Evolutionary conservation across 1,140 invertebrate species (phyloP).

Genomic region (Drosophila insularis): DNA sequence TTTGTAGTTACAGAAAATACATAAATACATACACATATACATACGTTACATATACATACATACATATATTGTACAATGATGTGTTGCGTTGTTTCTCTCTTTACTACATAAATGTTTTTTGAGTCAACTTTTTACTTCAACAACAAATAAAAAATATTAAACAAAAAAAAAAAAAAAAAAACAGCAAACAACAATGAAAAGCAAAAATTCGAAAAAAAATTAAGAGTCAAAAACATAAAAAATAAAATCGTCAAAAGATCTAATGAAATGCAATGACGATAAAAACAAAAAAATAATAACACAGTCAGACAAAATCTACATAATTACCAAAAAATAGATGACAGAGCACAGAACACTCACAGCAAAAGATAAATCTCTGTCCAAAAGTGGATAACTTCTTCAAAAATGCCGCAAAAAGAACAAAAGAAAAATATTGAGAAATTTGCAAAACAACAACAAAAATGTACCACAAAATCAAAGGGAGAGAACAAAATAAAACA

Average conservation of each 20-base stretch:
- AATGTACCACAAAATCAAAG: constrained; percentile 32
- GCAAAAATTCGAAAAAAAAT: constrained; percentile 34
- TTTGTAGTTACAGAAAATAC: neutral
- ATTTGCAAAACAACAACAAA: constrained; percentile 33
- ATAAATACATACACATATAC: neutral
- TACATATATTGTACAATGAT: constrained; percentile 27
- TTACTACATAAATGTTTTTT: constrained; percentile 78
- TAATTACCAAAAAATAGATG: constrained; percentile 9
- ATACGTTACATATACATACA: constrained; percentile 11
- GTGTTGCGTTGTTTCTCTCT: constrained; percentile 57
- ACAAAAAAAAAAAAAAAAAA: constrained; percentile 28
- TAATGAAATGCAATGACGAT: constrained; percentile 1
- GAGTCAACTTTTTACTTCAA: constrained; percentile 76
- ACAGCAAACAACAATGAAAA: constrained; percentile 32
- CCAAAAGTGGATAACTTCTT: neutral
- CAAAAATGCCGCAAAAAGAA: constrained; percentile 35
- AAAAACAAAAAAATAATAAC: neutral
- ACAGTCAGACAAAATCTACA: neutral
- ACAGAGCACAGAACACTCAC: constrained; percentile 18
- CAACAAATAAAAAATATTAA: constrained; percentile 30
- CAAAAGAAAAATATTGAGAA: constrained; percentile 41
- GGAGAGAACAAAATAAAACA: constrained; percentile 28
- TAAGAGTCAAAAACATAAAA: constrained; percentile 15
- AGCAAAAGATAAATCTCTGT: neutral
- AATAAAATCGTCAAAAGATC: constrained; percentile 30